Base-by-base conservation (phyloP, 64 coral and sea anemone genomes). In the Montipora efflorescens region DNA sequence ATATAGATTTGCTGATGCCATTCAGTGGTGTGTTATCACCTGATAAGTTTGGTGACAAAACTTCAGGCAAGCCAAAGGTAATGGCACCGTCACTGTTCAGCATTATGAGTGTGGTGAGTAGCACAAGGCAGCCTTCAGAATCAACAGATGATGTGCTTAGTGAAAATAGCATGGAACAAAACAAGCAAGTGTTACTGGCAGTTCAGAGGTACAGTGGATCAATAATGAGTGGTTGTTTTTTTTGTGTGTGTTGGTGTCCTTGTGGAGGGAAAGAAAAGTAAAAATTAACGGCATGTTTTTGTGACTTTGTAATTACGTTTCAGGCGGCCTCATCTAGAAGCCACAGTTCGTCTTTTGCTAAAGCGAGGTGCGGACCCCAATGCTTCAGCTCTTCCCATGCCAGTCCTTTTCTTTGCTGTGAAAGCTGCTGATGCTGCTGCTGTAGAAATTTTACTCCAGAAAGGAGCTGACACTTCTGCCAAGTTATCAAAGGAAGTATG, bases 341-440 rank as follows among this genome's bases (percentile, higher is more conserved):
- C 98, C 14, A 99, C 98, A 72, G 98, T 99, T 23, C 92, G 94
- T 46, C 77, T 99, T 21, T 59, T 99, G 15, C 87, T 99, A 5
- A 94, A 91, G 45, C 74, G 98, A 84, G 98, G 98, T 69, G 98
- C 98, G 9, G 85, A 99, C 51, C 98, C 98, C 14, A 99, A 99
- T 93, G 92, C 95, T 57, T 99, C 98, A 7, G 94, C 95, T 64
- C 81, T 99, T 52, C 98, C 98, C 46, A 96, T 99, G 94, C 98
- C 98, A 59, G 98, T 99, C 15, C 91, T 99, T 7, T 99, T 99
- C 79, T 99, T 99, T 96, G 98, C 98, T 87, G 88, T 93, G 3
- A 99, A 99, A 84, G 98, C 98, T 76, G 95, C 98, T 58, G 98
- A 99, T 49, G 90, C 89, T 11, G 95, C 98, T 68, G 98, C 98